Evolutionary conservation across 2,888 invertebrate genomes (phyloP), one percentile per base, ranked within the genome.

Genomic region (Galerucella nymphaeae): DNA sequence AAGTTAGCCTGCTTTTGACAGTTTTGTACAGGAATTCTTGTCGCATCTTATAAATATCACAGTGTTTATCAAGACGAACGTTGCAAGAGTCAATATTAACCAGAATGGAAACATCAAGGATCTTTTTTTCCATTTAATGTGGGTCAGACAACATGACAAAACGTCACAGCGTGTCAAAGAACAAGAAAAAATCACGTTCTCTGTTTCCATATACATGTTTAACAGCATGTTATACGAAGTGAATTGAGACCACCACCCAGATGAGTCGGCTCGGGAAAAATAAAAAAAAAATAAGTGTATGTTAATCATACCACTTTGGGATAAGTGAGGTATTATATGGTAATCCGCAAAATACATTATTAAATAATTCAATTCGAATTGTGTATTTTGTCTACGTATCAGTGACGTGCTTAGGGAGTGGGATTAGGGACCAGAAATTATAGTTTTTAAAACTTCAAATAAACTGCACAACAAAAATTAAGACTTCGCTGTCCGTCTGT

Each of bases 121-220:
- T 50, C 13, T 50, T 20, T 58, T 23, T 58, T 38, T 59, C 13
- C 18, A 18, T 38, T 59, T 23, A 59, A 59, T 59, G 30, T 59
- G n/a, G 59, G 59, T 59, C 59, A 58, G 38, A 59, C 30, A 59
- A 38, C n/a, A 59, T 30, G 59, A 59, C 59, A 38, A 30, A 53
- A 59, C 30, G 59, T 59, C 59, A 38, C 30, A 38, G 30, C 59
- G 59, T 38, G 59, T 59, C 38, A 59, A 38, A 59, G 59, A n/a
- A 59, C 30, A 59, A 9, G 59, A 59, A 59, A 59, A 38, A n/a
- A 59, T n/a, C 59, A 30, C 59, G 59, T 59, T 38, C 59, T 59
- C 30, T 14, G 30, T n/a, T 30, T 16, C 18, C 16, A 53, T 45
- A 45, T 53, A 53, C 18, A 53, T 53, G 16, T 53, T 53, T 16